Evolutionary conservation across 2,888 invertebrate species (phyloP).

Genomic region (Heliconius hortense): DNA sequence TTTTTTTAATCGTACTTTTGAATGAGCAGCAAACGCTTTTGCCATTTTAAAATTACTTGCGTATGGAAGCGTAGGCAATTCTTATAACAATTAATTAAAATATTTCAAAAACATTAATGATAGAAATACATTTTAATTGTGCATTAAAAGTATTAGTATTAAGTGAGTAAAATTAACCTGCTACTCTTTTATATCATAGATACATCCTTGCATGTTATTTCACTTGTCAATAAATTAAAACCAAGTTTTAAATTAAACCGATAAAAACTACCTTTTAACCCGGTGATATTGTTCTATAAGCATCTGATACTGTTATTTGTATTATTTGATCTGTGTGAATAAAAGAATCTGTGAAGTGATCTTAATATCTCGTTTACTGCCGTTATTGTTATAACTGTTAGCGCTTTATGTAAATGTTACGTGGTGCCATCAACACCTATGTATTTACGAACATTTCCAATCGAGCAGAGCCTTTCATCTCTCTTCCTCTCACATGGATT

Average conservation of each 20-base stretch:
- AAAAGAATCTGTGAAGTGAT: background rate
- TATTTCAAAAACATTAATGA: background rate
- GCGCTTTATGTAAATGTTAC: background rate
- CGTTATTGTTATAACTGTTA: background rate
- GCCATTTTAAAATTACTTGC: background rate
- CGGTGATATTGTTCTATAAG: background rate
- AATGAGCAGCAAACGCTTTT: background rate
- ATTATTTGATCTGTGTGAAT: background rate
- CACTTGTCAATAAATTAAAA: no score
- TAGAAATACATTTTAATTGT: background rate
- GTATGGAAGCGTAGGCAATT: background rate
- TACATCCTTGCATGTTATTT: background rate
- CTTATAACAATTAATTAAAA: background rate
- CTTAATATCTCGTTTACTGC: background rate
- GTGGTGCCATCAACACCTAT: background rate
- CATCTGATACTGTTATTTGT: background rate
- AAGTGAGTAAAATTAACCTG: background rate
- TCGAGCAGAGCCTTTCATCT: constrained; percentile 4
- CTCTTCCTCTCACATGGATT: background rate
- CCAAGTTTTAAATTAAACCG: no score
- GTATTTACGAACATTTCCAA: constrained; percentile 1
- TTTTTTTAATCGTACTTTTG: background rate
- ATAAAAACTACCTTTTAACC: no score
- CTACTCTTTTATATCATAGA: background rate
- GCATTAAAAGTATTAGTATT: background rate